Conservation (phyloP, 2,888 invertebrate species). For the Aleiodes testaceus region DNA sequence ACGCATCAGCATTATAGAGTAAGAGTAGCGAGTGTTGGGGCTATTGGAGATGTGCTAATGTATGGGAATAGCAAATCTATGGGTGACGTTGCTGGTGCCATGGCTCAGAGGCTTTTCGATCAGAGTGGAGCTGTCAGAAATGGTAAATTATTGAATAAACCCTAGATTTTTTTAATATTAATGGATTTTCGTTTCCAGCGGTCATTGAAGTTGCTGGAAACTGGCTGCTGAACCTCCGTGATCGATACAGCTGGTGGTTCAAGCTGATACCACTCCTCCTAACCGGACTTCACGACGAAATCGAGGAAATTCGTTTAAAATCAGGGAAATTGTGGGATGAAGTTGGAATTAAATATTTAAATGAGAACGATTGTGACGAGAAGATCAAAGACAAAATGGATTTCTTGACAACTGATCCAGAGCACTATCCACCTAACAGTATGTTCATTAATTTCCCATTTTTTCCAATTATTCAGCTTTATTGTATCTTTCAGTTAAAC, state of each 20-base stretch:
- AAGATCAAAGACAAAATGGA: constrained; percentile 86
- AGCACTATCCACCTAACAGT: constrained; percentile 83
- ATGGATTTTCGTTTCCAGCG: constrained; percentile 71
- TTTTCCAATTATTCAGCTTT: constrained; percentile 15
- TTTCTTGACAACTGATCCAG: constrained; percentile 79
- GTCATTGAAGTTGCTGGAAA: constrained; percentile 84
- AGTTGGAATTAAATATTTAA: constrained; percentile 85
- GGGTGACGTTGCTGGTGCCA: constrained; percentile 83
- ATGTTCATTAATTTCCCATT: constrained; percentile 48
- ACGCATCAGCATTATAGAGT: constrained; percentile 89
- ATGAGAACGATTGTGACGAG: constrained; percentile 88
- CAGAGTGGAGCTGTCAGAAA: constrained; percentile 84
- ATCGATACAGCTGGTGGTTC: constrained; percentile 93
- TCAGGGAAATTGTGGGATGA: constrained; percentile 81
- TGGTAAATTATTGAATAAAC: constrained; percentile 60
- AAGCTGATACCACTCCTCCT: constrained; percentile 88
- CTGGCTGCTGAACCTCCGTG: constrained; percentile 85
- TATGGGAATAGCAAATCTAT: constrained; percentile 81
- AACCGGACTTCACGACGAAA: constrained; percentile 88
- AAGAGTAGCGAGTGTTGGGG: constrained; percentile 82
- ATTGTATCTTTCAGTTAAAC: constrained; percentile 74
- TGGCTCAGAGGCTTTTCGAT: constrained; percentile 92
- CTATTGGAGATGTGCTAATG: constrained; percentile 78
- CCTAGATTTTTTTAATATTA: not conserved
- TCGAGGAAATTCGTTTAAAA: constrained; percentile 80